Evolutionary conservation across 2,113 vertebrate genomes (phyloP), one percentile per base, ranked within the genome.

Genomic region (Hypocryptadius cinnamomeus): DNA sequence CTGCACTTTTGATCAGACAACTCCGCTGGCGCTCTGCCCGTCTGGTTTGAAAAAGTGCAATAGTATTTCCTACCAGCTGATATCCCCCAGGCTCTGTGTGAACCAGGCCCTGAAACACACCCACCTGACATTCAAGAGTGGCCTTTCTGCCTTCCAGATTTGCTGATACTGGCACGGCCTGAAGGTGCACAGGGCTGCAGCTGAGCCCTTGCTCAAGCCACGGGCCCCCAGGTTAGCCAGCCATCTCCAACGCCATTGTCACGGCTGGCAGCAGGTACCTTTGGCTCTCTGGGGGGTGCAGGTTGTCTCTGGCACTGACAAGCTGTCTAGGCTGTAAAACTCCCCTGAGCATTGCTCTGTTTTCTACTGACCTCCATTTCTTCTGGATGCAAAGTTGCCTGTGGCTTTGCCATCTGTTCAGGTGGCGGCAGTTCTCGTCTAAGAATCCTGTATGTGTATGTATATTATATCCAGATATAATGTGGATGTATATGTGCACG

Each of bases 361-460:
- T 79, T 90, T 65, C 57, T 27, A 13, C 24, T 79, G 73, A 79
- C 59, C 51, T 90, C 51, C 39, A 51, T 79, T 90, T 59, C 33
- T 65, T 92, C 24, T 20, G n/a, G 86, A 84, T 13, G 42, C 15
- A 30, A 63, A 63, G 40, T 45, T 90, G 76, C 87, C 82, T 5
- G 16, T 3, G 12, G 92, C 79, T 92, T 88, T 84, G 84, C 91
- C 87, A 70, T 90, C 90, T 95, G 85, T 85, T 90, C 68, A 91
- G 50, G 76, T 91, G 60, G 56, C 16, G 74, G 78, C 30, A 47
- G 44, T 30, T 76, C 37, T 81, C 79, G 24, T 16, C 33, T 68
- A 45, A 74, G 53, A 56, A 40, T 79, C 24, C 33, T 33, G 8
- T 14, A 1, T 25, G 23, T 27, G 23, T 30, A 3, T 39, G 14